Evolutionary conservation across 2,797 vertebrate genomes (phyloP), one percentile per base, ranked within the genome.

Genomic region (Lacerta viridis): DNA sequence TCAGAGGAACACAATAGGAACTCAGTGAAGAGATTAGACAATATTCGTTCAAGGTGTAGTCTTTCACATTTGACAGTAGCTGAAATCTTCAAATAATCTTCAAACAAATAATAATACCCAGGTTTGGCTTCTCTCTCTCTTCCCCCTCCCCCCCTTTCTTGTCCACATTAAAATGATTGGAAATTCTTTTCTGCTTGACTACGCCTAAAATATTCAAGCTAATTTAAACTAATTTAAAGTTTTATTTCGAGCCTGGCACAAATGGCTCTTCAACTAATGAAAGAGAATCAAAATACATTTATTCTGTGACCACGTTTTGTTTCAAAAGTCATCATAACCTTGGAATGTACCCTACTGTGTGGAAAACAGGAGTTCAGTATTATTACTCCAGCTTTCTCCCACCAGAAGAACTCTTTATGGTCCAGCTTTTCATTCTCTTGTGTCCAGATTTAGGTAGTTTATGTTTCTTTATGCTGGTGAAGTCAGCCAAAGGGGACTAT

Each of bases 391-490:
- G n/a, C 50, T 80, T 85, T 85, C 59, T 59, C 68, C 17, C 59
- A 80, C 29, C 7, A 84, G 23, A 80, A 85, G 68, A 89, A 80
- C 25, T 74, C 29, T 88, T 82, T 88, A 68, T 83, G 79, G 71
- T 68, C n/a, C 43, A 88, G 55, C 29, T 75, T 75, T 82, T 83
- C 80, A 75, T 87, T 76, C 41, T 87, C 80, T 46, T 84, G 68
- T 72, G n/a, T 80, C 77, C 68, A 84, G 87, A 84, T 80, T 43
- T 71, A 61, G n/a, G 55, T 85, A 74, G 50, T 85, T 85, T 89
- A 79, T 80, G 43, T 76, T 41, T 76, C 36, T 89, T 85, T 68
- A 76, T 76, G 18, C 43, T 59, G 71, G 61, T 46, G 25, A 86
- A 85, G 23, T 55, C 7, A 89, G 59, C 71, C 69, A 85, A 81